These are phyloP conservation scores for Tragelaphus imberbis DNA, from an alignment of 2,113 vertebrate genomes.

Conservation along the genomic window DNA sequence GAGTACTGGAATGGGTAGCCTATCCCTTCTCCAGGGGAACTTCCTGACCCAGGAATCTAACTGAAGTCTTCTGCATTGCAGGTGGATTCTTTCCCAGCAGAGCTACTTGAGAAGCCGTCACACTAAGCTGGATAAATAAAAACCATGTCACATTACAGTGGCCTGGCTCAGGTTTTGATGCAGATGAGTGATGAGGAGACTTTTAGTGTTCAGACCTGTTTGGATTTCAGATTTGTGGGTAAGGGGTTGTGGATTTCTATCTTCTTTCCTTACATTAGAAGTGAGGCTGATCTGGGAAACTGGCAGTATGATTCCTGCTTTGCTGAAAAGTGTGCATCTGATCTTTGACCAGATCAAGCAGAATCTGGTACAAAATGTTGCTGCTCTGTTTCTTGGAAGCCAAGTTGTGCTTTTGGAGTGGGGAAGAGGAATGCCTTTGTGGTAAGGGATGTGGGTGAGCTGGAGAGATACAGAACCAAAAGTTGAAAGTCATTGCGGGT, in stretches of 20 bases:
- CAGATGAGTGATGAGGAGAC: neutral
- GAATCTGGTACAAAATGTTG: neutral
- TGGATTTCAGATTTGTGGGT: neutral
- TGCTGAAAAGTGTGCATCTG: neutral
- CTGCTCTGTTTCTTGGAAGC: neutral
- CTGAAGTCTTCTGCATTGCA: neutral
- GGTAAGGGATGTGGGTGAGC: neutral
- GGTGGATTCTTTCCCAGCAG: neutral
- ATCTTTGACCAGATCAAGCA: neutral
- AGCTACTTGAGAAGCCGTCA: neutral
- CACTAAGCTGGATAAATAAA: neutral
- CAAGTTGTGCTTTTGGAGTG: neutral
- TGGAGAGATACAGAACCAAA: accelerated
- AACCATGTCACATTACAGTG: neutral
- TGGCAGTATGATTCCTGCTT: accelerated
- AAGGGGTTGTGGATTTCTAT: neutral
- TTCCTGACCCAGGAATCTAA: neutral
- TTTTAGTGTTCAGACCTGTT: neutral
- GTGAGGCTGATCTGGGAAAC: neutral
- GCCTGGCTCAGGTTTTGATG: neutral
- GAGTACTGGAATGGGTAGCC: neutral
- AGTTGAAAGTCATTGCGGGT: neutral
- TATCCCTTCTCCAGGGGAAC: neutral
- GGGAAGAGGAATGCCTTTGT: neutral
- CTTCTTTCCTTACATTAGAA: neutral